Conservation (phyloP, 2,888 invertebrate genomes). For the Lydus trimaculatus region DNA sequence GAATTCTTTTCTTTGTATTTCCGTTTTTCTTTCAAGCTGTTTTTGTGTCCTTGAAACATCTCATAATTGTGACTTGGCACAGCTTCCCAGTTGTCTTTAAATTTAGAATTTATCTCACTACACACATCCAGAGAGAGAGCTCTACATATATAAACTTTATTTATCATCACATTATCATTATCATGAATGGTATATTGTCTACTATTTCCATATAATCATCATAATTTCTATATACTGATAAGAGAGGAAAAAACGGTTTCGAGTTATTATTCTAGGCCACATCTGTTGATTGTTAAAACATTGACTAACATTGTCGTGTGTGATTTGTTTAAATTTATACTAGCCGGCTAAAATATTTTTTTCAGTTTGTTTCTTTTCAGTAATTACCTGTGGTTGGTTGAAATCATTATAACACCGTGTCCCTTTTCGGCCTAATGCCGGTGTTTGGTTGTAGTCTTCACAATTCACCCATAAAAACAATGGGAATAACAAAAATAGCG, state of each 20-base stretch:
- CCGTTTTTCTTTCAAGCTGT: neutral
- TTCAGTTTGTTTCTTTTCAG: neutral
- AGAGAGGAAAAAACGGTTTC: neutral
- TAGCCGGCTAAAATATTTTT: too few species aligned
- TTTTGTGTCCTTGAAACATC: neutral
- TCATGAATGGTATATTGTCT: neutral
- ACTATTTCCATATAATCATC: neutral
- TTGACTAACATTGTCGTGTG: too few species aligned
- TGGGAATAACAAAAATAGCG: conserved; percentile 14
- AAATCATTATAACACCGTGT: conserved; percentile 65
- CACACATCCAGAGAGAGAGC: neutral
- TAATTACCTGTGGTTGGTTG: conserved; percentile 63
- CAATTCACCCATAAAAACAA: conserved; percentile 7
- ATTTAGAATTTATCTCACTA: neutral
- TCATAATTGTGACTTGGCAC: conserved; percentile 2
- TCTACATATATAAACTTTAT: neutral
- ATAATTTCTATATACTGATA: neutral
- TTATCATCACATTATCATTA: neutral
- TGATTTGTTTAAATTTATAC: too few species aligned
- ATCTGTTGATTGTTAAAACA: neutral
- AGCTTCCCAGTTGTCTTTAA: neutral
- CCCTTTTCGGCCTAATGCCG: conserved; percentile 52
- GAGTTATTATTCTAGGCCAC: neutral
- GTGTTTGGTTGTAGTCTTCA: conserved; percentile 49
- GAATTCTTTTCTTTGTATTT: neutral